Evolutionary conservation across 2,113 vertebrate species (phyloP).

Genomic region (Takifugu flavidus): DNA sequence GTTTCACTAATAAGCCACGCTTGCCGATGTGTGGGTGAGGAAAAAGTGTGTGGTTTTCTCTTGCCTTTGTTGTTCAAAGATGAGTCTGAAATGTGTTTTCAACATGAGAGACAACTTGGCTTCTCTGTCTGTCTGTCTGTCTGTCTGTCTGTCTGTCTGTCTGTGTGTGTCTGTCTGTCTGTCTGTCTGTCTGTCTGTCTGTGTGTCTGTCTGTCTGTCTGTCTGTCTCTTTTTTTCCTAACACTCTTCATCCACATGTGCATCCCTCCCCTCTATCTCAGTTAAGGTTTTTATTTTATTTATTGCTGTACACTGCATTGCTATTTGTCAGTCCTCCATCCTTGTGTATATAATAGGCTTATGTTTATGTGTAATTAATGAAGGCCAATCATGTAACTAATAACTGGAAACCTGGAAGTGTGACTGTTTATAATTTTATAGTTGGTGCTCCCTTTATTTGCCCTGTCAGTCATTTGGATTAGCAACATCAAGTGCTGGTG

Average conservation of each 20-base stretch:
- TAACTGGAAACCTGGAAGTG: neutral
- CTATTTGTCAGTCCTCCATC: neutral
- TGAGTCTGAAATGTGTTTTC: too few relatives aligned
- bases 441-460: too few relatives aligned
- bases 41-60: slow-evolving; percentile 8
- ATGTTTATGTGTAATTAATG: neutral
- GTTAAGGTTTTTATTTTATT: neutral
- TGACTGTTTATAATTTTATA: too few relatives aligned
- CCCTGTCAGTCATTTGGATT: too few relatives aligned
- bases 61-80: slow-evolving; percentile 31
- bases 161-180: too few relatives aligned
- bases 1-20: slow-evolving; percentile 54
- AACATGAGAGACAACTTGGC: too few relatives aligned
- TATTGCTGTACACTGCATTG: neutral
- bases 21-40: neutral
- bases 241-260: neutral
- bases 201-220: neutral
- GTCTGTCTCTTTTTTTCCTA: too few relatives aligned
- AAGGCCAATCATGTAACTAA: slow-evolving; percentile 3
- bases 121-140: neutral
- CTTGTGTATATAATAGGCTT: slow-evolving; percentile 5
- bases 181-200: too few relatives aligned
- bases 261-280: neutral
- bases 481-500: too few relatives aligned
- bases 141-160: neutral